These are phyloP conservation scores for Stenopsyche tienmushanensis DNA, from an alignment of 1,140 invertebrate species.

Conservation along the genomic window DNA sequence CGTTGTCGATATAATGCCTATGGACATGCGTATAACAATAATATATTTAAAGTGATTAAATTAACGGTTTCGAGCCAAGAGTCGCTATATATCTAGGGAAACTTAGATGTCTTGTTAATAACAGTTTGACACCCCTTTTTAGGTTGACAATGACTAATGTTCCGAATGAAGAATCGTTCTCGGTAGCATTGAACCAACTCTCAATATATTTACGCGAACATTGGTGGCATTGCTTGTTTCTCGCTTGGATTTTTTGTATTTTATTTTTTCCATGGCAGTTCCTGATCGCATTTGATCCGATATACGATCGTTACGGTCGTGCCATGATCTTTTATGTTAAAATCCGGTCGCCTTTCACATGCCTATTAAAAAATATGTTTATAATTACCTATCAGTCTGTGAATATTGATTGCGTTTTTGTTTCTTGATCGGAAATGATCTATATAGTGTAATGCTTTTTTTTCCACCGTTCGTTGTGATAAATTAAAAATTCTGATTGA, in stretches of 20 bases:
- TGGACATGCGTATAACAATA: background rate
- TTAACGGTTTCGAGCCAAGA: background rate
- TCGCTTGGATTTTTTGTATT: too few species aligned
- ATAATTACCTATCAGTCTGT: constrained; percentile 13
- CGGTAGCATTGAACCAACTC: background rate
- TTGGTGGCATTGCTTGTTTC: too few species aligned
- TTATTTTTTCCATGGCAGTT: background rate
- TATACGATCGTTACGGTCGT: too few species aligned
- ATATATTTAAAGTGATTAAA: background rate
- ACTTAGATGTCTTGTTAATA: too few species aligned
- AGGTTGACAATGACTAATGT: constrained; percentile 36
- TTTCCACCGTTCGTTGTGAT: background rate
- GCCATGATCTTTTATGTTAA: too few species aligned
- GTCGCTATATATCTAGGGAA: too few species aligned
- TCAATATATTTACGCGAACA: too few species aligned
- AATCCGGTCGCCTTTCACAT: background rate
- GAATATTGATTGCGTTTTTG: constrained; percentile 2
- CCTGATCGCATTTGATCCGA: background rate
- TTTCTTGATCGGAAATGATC: constrained; percentile 14
- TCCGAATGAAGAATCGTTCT: constrained; percentile 36
- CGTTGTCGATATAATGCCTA: constrained; percentile 12
- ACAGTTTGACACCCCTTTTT: background rate
- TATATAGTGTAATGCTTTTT: constrained; percentile 2
- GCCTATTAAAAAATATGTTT: constrained; percentile 2
- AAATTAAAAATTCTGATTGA: constrained; percentile 25